Evolutionary conservation across 2,113 vertebrate genomes (phyloP).

Genomic region (Scomber scombrus): DNA sequence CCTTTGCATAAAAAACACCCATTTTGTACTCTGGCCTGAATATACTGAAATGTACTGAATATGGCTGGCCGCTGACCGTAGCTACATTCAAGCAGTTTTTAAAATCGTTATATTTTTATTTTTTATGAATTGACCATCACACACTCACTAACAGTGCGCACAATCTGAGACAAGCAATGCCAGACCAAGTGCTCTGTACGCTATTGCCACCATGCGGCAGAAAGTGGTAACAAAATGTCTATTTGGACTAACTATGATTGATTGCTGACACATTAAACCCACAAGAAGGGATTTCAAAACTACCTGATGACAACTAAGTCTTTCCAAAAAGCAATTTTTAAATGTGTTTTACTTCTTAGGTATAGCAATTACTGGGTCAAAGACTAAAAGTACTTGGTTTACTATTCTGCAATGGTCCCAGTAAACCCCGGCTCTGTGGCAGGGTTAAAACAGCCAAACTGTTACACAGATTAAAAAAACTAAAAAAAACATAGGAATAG

Average conservation of each 20-base stretch:
- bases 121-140: constrained; percentile 23
- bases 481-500: not conserved
- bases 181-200: constrained; percentile 66
- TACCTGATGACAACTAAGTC: constrained; percentile 54
- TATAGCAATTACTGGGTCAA: constrained; percentile 49
- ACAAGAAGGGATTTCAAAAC: constrained; percentile 36
- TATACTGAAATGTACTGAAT: too few species aligned
- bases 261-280: constrained; percentile 61
- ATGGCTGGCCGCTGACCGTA: not conserved
- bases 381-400: constrained; percentile 7
- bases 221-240: constrained; percentile 11
- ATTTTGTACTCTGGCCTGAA: not conserved
- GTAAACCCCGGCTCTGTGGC: constrained; percentile 1
- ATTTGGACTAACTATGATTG: constrained; percentile 62
- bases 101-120: too few species aligned
- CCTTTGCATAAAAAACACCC: not conserved
- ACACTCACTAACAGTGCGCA: constrained; percentile 35
- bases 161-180: constrained; percentile 19
- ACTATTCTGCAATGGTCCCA: constrained; percentile 31
- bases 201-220: constrained; percentile 80
- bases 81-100: not conserved
- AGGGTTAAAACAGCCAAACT: not conserved
- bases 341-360: constrained; percentile 13
- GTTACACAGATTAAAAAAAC: not conserved
- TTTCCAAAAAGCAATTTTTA: constrained; percentile 20